A percentile compares a stretch with the other conserved stretches of the same genome.
Evolutionary conservation across 1,140 invertebrate genomes (phyloP).

Genomic region (Gryon sp.): DNA sequence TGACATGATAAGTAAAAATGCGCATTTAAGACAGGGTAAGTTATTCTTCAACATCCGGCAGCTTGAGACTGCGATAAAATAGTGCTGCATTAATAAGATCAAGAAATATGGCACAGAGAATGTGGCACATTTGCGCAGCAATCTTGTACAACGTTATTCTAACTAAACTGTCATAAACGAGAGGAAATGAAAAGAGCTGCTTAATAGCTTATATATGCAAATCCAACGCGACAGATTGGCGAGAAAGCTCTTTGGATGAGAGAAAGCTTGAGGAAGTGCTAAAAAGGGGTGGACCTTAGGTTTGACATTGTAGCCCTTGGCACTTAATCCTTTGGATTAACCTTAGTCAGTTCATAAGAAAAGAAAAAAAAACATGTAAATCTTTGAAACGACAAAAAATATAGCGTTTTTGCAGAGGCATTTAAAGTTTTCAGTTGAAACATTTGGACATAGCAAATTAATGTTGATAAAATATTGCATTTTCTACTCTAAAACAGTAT

Average conservation of each 20-base stretch:
- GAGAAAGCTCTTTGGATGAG: slow-evolving; percentile 71
- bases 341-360: slow-evolving; percentile 30
- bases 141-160: slow-evolving; percentile 79
- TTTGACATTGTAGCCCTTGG: slow-evolving; percentile 60
- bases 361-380: slow-evolving; percentile 40
- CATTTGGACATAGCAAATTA: no score
- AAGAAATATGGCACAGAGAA: slow-evolving; percentile 71
- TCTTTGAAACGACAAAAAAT: no score
- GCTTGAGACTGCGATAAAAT: slow-evolving; percentile 61
- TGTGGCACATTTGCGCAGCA: slow-evolving; percentile 70
- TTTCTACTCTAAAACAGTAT: no score
- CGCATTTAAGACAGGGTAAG: slow-evolving; percentile 29
- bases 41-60: slow-evolving; percentile 31
- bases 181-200: slow-evolving; percentile 81
- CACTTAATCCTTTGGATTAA: slow-evolving; percentile 67
- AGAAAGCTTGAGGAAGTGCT: slow-evolving; percentile 70
- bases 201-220: slow-evolving; percentile 81
- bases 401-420: no score
- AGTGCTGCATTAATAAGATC: slow-evolving; percentile 75
- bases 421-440: no score
- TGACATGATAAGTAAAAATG: slow-evolving; percentile 38
- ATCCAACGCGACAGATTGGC: slow-evolving; percentile 77
- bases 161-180: slow-evolving; percentile 80
- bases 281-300: slow-evolving; percentile 73
- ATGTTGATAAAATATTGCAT: no score